Conservation (phyloP, 1,140 invertebrate genomes). For the Aphidius ervi region DNA sequence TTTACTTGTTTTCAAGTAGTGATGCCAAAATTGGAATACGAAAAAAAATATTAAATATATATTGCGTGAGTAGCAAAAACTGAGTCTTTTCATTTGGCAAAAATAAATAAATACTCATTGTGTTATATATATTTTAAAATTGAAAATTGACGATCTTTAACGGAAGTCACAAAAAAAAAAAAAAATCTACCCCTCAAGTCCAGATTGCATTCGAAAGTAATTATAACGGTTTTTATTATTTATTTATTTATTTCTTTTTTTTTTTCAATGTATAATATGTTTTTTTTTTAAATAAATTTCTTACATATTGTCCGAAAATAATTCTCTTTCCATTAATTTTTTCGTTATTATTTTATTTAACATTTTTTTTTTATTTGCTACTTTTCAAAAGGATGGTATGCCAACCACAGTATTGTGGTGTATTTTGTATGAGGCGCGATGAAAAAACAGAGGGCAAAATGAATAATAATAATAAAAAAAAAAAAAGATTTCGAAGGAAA, state of each 20-base stretch:
- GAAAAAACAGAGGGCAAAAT: constrained; percentile 22
- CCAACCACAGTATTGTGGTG: constrained; percentile 1
- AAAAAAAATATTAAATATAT: too few species aligned
- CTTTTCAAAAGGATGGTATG: neutral
- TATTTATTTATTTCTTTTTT: too few species aligned
- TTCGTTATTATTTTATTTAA: neutral
- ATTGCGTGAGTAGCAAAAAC: constrained; percentile 27
- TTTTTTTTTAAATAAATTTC: too few species aligned
- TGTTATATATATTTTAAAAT: neutral
- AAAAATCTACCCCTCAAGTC: constrained; percentile 8
- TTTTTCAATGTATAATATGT: too few species aligned
- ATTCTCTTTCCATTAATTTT: neutral
- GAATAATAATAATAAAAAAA: constrained; percentile 38
- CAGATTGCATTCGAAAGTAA: neutral
- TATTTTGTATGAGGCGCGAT: constrained; percentile 8
- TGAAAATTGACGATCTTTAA: neutral
- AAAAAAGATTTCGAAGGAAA: constrained; percentile 8
- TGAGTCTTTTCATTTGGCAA: constrained; percentile 7
- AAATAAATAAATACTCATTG: constrained; percentile 15
- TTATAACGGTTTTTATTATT: neutral
- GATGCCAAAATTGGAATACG: too few species aligned
- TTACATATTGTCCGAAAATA: too few species aligned
- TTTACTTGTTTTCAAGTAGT: too few species aligned
- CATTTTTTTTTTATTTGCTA: neutral
- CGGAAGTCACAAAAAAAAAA: constrained; percentile 1